Base-by-base conservation (phyloP, 1,140 invertebrate species). In the Zaprionus kolodkinae region DNA sequence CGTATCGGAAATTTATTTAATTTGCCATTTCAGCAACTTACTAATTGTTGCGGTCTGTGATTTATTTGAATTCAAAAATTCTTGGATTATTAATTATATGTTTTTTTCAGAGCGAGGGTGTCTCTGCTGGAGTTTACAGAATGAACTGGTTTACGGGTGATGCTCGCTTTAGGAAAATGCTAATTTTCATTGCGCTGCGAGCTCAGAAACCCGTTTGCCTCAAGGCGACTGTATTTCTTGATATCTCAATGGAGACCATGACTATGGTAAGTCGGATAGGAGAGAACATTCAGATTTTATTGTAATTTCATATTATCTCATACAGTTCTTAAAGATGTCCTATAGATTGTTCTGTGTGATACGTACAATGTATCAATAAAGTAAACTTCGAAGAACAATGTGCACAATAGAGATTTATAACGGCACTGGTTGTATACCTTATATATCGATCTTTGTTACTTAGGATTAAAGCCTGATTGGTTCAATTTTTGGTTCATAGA, bases 201-300 rank as follows among this genome's bases (percentile, higher is more conserved):
- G 79, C 79, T 0, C 79, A 79, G 62, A 73, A 79, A 27, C 71
- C 79, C 0, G 70, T 72, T 0, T 54, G 66, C 11, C 15, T 85
- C 0, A 76, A 79, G 30, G 81, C 81, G 6, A 81, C 81, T 2
- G 68, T 63, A 1, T 77, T 81, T 33, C 50, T 85, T 0, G 25
- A 33, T 9, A 62, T 85, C 3, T 81, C 81, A 0, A 80, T 80
- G 61, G 60, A 65, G 15, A 85, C 81, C 1, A 74, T 85, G 73
- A 72, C 79, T 3, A 72, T 72, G 57, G 76, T 79, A 30, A 54
- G 56, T 50, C 13, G 1, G 7, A 15, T 6, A 43, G 5, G 1
- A 6, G 21, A 54, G 1, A 13, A 30, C 4, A 30, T 30, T 30
- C 3, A 1, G 38, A n/a, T 21, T 33, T n/a, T 4, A 15, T 3